These are phyloP conservation scores for Sthenelais limicola DNA, from an alignment of 2,888 invertebrate genomes.

Conservation along the genomic window DNA sequence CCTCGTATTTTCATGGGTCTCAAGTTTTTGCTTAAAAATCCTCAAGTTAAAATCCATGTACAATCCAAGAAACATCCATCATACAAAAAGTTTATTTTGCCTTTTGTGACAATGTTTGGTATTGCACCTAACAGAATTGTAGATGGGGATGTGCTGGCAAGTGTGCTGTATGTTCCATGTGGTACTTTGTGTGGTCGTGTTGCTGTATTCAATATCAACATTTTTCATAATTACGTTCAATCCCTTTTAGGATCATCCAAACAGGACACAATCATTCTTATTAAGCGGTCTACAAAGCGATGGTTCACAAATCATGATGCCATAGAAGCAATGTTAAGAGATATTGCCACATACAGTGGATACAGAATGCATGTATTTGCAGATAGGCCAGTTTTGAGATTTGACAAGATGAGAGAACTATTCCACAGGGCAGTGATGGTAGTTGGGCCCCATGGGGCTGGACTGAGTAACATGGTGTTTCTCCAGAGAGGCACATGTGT, in stretches of 20 bases:
- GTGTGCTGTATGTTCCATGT: slow-evolving; percentile 2
- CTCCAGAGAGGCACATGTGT: slow-evolving; percentile 20
- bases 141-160: neutral
- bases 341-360: neutral
- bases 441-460: slow-evolving; percentile 27
- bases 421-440: slow-evolving; percentile 6
- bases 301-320: slow-evolving; percentile 9
- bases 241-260: neutral
- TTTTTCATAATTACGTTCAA: neutral
- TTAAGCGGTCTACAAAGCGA: slow-evolving; percentile 21
- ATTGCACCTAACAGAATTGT: slow-evolving; percentile 1
- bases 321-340: neutral
- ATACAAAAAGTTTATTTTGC: too few species aligned
- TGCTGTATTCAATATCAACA: neutral
- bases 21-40: too few species aligned
- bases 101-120: too few species aligned
- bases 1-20: too few species aligned
- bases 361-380: neutral
- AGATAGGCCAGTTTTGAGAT: neutral
- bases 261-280: slow-evolving; percentile 12
- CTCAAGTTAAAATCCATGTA: too few species aligned
- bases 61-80: too few species aligned
- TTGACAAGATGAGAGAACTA: neutral
- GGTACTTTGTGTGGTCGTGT: slow-evolving; percentile 19
- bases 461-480: slow-evolving; percentile 8